Percentiles rank a stretch among this genome's conserved stretches.
These are phyloP conservation scores for Rhabdophis nuchalis DNA, from an alignment of 2,797 vertebrate genomes.

Conservation along the genomic window DNA sequence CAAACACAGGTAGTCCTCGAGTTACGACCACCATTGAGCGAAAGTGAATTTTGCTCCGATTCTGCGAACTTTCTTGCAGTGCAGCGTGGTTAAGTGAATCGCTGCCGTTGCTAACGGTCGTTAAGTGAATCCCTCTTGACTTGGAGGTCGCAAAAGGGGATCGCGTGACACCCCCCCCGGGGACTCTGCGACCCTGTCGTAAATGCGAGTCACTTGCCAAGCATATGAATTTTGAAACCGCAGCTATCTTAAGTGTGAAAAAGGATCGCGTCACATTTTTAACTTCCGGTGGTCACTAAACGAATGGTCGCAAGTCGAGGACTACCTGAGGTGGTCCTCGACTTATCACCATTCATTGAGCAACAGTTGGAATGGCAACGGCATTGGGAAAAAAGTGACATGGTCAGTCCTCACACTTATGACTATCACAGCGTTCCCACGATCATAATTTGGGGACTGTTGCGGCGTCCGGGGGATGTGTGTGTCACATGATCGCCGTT, in stretches of 20 bases:
- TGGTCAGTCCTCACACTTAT: not conserved
- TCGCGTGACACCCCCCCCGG: no score
- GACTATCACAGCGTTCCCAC: not conserved
- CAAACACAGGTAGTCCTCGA: not conserved
- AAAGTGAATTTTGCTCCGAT: no score
- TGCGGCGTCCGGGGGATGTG: not conserved
- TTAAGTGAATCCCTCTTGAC: not conserved
- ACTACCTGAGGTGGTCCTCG: not conserved
- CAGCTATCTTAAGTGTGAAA: not conserved
- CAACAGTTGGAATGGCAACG: not conserved
- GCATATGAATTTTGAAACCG: not conserved
- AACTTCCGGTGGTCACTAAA: not conserved
- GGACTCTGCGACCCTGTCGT: no score
- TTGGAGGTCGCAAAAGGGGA: not conserved
- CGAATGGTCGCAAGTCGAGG: not conserved
- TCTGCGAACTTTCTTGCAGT: no score
- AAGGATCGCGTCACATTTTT: accelerated
- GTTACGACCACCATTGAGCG: not conserved
- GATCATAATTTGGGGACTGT: not conserved
- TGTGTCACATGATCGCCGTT: no score
- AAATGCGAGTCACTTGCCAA: no score
- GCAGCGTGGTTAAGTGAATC: no score
- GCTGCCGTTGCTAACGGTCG: not conserved
- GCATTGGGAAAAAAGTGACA: not conserved
- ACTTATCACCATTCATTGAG: not conserved